Evolutionary conservation across 2,797 vertebrate species (phyloP), one percentile per base, ranked within the genome.

Genomic region (Spinus olivaceus): DNA sequence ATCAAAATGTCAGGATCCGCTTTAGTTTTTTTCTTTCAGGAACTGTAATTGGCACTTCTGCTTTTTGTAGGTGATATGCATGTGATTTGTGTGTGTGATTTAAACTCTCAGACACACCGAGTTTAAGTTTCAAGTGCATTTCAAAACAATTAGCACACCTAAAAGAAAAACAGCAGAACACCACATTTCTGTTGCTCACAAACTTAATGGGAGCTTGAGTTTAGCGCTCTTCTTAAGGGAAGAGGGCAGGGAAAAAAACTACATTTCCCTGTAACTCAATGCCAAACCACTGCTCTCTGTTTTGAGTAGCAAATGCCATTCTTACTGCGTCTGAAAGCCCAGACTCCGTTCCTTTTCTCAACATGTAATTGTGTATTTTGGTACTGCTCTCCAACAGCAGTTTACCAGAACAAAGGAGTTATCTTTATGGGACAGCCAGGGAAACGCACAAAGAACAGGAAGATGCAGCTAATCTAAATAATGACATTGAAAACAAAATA

Each of bases 331-430:
- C 65, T 69, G n/a, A 86, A 88, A 92, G 10, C 57, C 59, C 82
- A 88, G 64, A 56, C 17, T 65, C 13, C 17, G 50, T 92, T 95
- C 94, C 92, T 94, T 95, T 94, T 94, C 86, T 89, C 92, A 87
- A 96, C 89, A 65, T 78, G 86, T 94, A 93, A 87, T 71, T 77
- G 88, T 79, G 79, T 93, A 88, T 94, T 95, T 94, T 94, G 81
- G 77, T 95, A 74, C 80, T 85, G 90, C 39, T 61, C 65, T 96
- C 86, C 81, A 92, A 71, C 76, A 90, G 63, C 84, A 91, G 73
- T 89, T 95, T 92, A 95, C 73, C 35, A 95, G 86, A 92, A 97
- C 95, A 97, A 94, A 96, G 78, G 85, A 96, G 53, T 81, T 92
- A 95, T 96, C 93, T 95, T 94, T 88, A 90, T 86, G 85, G 94